A percentile compares a stretch with the other conserved stretches of the same genome.
Conservation (phyloP, 2,888 invertebrate species). For the Lithophane semibrunnea region DNA sequence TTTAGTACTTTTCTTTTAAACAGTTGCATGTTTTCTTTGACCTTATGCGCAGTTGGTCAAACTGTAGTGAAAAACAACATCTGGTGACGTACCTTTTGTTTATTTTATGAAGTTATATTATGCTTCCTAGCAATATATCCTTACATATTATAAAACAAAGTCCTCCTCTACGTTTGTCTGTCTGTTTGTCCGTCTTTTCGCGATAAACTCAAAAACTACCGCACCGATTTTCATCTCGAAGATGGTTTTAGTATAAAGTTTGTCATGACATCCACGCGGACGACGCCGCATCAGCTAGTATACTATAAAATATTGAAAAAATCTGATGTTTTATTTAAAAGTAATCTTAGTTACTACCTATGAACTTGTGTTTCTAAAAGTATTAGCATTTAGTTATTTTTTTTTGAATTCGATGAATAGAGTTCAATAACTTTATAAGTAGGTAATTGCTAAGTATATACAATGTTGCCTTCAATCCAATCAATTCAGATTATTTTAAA, state of each 20-base stretch:
- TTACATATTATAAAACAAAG: too few species aligned
- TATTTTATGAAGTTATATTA: not conserved
- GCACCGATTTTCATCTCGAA: too few species aligned
- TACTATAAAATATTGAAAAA: not conserved
- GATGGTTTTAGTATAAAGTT: too few species aligned
- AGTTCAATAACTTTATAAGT: not conserved
- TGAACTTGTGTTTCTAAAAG: not conserved
- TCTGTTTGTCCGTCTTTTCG: too few species aligned
- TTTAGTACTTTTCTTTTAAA: conserved; percentile 17
- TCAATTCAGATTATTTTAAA: conserved; percentile 29
- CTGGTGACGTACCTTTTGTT: not conserved
- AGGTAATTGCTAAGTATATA: not conserved
- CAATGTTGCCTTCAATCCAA: conserved; percentile 3
- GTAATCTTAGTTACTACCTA: not conserved
- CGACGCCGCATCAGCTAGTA: too few species aligned
- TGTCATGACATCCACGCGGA: too few species aligned
- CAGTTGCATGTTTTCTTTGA: conserved; percentile 6
- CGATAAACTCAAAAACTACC: too few species aligned
- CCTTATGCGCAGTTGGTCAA: not conserved
- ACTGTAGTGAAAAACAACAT: too few species aligned
- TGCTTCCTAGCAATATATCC: not conserved
- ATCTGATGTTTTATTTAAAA: not conserved
- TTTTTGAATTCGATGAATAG: not conserved
- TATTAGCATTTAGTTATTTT: not conserved
- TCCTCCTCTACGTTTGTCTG: too few species aligned